Evolutionary conservation across 2,113 vertebrate species (phyloP), one percentile per base, ranked within the genome.

Genomic region (Cnemophilus loriae): DNA sequence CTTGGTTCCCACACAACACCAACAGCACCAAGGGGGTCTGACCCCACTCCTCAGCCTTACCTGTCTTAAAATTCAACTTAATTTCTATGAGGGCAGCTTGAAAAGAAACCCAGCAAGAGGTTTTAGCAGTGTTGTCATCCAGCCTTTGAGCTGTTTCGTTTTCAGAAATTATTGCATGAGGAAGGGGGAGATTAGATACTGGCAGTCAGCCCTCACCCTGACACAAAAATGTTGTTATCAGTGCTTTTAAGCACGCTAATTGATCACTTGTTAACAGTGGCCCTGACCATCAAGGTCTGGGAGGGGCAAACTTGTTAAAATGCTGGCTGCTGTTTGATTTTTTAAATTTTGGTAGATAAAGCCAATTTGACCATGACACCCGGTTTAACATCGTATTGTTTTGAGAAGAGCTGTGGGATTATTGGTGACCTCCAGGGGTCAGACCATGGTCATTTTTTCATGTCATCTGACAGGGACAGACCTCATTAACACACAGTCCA

Each of bases 161-260:
- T 95, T 84, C 86, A 90, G 76, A 92, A 89, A 56, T 70, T 35
- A 87, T 37, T 81, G 60, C 1, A 0, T 37, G 69, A 92, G 68
- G 80, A 95, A 96, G 60, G 27, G 39, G 32, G 39, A 93, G 76
- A 92, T 95, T 75, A 95, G 27, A 69, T 44, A 60, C 80, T 87
- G 93, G 76, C 80, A 80, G 44, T 39, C 82, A 91, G 59, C 68
- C 88, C 24, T 65, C 71, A 24, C 42, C 53, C 88, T 74, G 55
- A 95, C 80, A 92, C 76, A 97, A 87, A 95, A 91, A 95, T 95
- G 89, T 78, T 78, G 80, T 95, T 97, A 96, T 96, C 95, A 60
- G 80, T 52, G 56, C 80, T 95, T 96, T 92, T 84, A 95, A 93
- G 84, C 33, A 63, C 77, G 76, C 93, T 95, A 95, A 96, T 95